phyloP scores from a whole-genome alignment of 1,140 invertebrate species.

The Bombus superbus region DNA sequence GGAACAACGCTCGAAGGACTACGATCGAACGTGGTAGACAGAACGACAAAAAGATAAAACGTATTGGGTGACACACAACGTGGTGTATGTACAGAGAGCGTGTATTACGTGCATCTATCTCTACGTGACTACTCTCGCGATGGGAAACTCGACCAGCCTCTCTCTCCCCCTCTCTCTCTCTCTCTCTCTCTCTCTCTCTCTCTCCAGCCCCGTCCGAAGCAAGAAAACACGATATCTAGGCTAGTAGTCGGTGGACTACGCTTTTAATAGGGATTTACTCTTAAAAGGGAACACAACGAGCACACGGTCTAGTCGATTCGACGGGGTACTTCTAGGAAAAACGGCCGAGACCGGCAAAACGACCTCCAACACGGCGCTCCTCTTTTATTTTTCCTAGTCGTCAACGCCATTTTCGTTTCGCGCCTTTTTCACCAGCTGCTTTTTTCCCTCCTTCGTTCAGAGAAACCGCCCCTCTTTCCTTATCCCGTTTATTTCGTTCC shows the following conservation, averaged over 20 bases:
- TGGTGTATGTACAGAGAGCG: neutral
- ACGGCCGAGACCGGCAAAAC: neutral
- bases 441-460: neutral
- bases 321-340: constrained; percentile 49
- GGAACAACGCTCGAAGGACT: neutral
- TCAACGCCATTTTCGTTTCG: neutral
- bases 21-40: constrained; percentile 6
- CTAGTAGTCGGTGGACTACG: constrained; percentile 12
- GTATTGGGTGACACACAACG: constrained; percentile 23
- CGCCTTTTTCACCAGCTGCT: neutral
- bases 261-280: constrained; percentile 36
- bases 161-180: no score
- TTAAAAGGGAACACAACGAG: constrained; percentile 47
- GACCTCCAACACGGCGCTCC: neutral
- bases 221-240: constrained; percentile 29
- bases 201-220: neutral
- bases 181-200: neutral
- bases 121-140: constrained; percentile 36
- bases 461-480: neutral
- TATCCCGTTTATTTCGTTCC: neutral
- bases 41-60: constrained; percentile 22
- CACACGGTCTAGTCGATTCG: neutral
- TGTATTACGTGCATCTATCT: constrained; percentile 26
- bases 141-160: constrained; percentile 51
- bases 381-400: neutral